phyloP scores from a whole-genome alignment of 2,888 invertebrate genomes.

The Polyploca ridens region DNA sequence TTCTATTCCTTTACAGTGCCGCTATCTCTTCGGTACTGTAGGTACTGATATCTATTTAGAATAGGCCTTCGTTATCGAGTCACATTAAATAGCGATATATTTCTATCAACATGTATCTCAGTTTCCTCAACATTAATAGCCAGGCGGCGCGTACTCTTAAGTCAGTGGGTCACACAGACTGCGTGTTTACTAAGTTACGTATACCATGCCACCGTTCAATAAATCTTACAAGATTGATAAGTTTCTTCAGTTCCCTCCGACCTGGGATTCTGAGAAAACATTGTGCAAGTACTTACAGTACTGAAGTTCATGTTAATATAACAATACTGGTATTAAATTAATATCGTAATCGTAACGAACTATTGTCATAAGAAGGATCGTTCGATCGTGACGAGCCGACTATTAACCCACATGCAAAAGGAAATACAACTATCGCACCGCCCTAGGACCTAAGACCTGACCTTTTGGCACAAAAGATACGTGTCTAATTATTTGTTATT shows the following conservation, averaged over 20 bases:
- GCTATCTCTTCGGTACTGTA: not conserved
- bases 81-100: not conserved
- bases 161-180: slow-evolving; percentile 53
- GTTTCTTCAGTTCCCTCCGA: not conserved
- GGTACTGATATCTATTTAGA: slow-evolving; percentile 2
- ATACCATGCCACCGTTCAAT: slow-evolving; percentile 20
- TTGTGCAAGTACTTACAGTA: not conserved
- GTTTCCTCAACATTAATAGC: slow-evolving; percentile 26
- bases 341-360: not conserved
- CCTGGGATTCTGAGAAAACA: not conserved
- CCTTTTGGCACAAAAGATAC: slow-evolving; percentile 54
- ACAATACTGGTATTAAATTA: not conserved
- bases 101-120: slow-evolving; percentile 10
- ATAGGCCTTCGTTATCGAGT: not conserved
- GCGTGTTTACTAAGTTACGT: slow-evolving; percentile 26
- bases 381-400: slow-evolving; percentile 22
- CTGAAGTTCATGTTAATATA: not conserved
- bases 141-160: slow-evolving; percentile 26
- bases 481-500: slow-evolving; percentile 50
- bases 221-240: slow-evolving; percentile 1
- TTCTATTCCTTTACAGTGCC: slow-evolving; percentile 15
- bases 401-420: slow-evolving; percentile 68
- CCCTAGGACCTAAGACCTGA: slow-evolving; percentile 61
- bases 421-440: slow-evolving; percentile 59
- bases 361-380: not conserved